phyloP scores from a whole-genome alignment of 1,140 invertebrate genomes.

The Bemisia tabaci region DNA sequence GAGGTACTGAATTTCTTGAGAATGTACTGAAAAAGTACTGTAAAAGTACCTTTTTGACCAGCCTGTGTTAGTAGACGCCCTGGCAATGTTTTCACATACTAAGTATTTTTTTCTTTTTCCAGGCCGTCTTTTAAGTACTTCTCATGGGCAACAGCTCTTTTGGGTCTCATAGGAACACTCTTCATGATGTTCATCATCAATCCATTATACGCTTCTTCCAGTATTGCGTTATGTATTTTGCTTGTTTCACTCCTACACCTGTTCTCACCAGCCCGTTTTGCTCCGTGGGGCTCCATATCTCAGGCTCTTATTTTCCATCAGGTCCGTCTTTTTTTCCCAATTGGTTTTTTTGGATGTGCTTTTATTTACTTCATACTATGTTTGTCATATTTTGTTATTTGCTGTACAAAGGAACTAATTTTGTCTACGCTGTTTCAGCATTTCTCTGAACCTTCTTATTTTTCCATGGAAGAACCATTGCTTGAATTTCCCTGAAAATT shows the following conservation, averaged over 20 bases:
- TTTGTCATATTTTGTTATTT: too few species aligned
- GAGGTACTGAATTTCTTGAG: too few species aligned
- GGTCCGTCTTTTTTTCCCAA: constrained; percentile 36
- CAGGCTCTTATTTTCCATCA: constrained; percentile 99
- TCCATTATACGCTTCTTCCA: constrained; percentile 72
- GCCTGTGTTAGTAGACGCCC: too few species aligned
- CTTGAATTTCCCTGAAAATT: too few species aligned
- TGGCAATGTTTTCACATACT: too few species aligned
- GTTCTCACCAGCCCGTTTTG: constrained; percentile 69
- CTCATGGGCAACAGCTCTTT: constrained; percentile 81
- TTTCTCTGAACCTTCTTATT: too few species aligned
- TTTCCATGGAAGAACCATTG: too few species aligned
- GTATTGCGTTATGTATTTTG: constrained; percentile 72
- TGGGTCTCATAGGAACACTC: constrained; percentile 74
- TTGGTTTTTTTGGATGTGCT: background rate
- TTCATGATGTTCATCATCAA: constrained; percentile 95
- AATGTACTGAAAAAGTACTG: too few species aligned
- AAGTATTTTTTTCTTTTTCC: constrained; percentile 26
- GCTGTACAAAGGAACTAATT: too few species aligned
- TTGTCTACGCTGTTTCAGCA: too few species aligned
- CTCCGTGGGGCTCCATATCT: constrained; percentile 92
- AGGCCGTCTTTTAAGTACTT: constrained; percentile 96
- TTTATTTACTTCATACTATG: too few species aligned
- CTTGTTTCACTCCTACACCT: constrained; percentile 79
- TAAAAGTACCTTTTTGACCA: too few species aligned